These are phyloP conservation scores for Acipenser ruthenus DNA, from an alignment of 2,797 vertebrate genomes.

Conservation along the genomic window DNA sequence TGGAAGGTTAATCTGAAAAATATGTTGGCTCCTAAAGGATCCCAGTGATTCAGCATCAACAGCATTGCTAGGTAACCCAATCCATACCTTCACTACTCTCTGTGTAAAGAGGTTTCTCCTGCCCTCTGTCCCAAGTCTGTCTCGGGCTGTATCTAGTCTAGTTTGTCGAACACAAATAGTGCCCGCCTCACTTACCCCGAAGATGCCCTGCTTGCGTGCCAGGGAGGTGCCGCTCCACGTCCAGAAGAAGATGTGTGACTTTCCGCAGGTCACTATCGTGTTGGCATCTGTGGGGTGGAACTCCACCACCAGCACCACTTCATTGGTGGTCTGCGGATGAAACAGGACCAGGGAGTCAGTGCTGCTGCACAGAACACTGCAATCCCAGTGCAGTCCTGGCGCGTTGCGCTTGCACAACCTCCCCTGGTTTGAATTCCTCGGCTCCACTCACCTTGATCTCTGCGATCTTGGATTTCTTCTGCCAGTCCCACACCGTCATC, in stretches of 20 bases:
- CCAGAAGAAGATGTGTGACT: constrained; percentile 99
- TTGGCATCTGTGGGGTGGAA: constrained; percentile 90
- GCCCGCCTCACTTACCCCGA: constrained; percentile 71
- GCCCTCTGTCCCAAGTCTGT: background rate
- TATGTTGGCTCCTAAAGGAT: no score
- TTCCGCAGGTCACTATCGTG: constrained; percentile 91
- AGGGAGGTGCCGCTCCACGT: constrained; percentile 85
- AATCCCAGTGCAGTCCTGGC: no score
- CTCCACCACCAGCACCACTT: constrained; percentile 88
- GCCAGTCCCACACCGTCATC: constrained; percentile 96
- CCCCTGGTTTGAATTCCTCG: no score
- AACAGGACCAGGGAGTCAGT: background rate
- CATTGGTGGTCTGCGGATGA: constrained; percentile 77
- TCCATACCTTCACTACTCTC: no score
- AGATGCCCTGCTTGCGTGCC: constrained; percentile 91
- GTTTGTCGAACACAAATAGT: background rate
- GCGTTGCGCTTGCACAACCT: background rate
- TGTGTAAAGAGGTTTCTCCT: no score
- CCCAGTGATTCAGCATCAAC: no score
- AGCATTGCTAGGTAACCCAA: no score
- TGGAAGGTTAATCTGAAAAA: no score
- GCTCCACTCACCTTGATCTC: constrained; percentile 85
- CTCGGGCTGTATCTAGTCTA: background rate
- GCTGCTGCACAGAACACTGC: background rate
- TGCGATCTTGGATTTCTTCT: constrained; percentile 86